phyloP scores from a whole-genome alignment of 1,140 invertebrate genomes.

The Megalonaias nervosa region DNA sequence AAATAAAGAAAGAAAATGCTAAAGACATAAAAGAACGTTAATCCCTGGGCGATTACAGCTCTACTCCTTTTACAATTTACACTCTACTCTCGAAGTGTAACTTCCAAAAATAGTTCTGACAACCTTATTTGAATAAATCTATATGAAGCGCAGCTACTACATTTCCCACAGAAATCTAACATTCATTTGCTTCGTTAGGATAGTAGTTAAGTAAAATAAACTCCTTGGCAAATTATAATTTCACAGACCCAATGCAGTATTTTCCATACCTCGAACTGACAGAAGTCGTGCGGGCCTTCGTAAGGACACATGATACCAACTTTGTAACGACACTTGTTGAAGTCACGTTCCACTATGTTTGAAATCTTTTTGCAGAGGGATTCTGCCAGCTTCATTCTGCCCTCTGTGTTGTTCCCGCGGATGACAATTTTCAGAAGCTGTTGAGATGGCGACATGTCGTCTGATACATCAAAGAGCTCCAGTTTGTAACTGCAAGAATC shows the following conservation, averaged over 20 bases:
- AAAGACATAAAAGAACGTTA: no score
- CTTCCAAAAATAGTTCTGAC: no score
- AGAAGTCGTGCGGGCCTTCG: constrained; percentile 36
- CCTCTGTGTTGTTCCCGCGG: constrained; percentile 8
- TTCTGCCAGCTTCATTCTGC: background rate
- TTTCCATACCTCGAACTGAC: constrained; percentile 31
- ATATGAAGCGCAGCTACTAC: no score
- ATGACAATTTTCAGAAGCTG: constrained; percentile 44
- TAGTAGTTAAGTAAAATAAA: no score
- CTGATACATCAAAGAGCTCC: constrained; percentile 29
- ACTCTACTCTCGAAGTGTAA: no score
- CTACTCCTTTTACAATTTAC: no score
- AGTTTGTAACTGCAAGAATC: constrained; percentile 37
- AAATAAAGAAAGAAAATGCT: no score
- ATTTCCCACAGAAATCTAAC: no score
- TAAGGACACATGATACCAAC: constrained; percentile 43
- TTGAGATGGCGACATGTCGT: constrained; percentile 17
- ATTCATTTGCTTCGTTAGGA: no score
- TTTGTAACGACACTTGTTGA: constrained; percentile 38
- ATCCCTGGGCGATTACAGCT: no score
- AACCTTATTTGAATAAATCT: no score
- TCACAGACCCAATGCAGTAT: background rate
- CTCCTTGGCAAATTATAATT: background rate
- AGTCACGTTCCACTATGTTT: constrained; percentile 43
- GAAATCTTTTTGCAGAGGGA: constrained; percentile 25